A percentile compares a stretch with the other conserved stretches of the same genome.
Conservation (phyloP, 2,888 invertebrate genomes). For the Diarsia dahlii region DNA sequence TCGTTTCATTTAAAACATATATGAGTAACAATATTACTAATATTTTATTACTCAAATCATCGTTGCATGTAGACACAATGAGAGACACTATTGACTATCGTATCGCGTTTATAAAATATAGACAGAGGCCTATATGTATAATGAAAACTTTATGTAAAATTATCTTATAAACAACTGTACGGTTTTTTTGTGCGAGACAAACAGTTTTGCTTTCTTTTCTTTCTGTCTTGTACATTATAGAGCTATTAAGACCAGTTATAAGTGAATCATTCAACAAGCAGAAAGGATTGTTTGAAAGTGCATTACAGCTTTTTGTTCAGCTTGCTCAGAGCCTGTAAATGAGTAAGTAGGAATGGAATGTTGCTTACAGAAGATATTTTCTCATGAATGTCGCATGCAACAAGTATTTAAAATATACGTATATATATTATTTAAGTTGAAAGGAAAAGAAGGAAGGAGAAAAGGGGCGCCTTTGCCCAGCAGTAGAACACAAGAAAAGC, state of each 20-base stretch:
- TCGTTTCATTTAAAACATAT: background rate
- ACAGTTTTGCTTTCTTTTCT: background rate
- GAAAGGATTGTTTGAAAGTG: background rate
- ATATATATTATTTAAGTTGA: too few relatives aligned
- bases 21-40: too few relatives aligned
- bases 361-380: background rate
- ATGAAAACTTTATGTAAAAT: conserved; percentile 1
- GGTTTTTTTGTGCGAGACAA: background rate
- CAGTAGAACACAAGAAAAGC: too few relatives aligned
- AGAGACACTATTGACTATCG: too few relatives aligned
- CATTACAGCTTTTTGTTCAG: background rate
- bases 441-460: too few relatives aligned
- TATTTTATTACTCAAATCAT: too few relatives aligned
- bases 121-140: conserved; percentile 30
- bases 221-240: conserved; percentile 24
- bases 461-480: too few relatives aligned
- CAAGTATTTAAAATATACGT: too few relatives aligned
- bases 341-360: background rate
- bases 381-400: background rate
- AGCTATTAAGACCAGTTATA: background rate
- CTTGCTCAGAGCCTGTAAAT: conserved; percentile 3
- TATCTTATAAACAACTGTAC: conserved; percentile 26
- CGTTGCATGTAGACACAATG: too few relatives aligned
- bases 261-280: conserved; percentile 18
- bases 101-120: conserved; percentile 40